A percentile compares a stretch with the other conserved stretches of the same genome.
Conservation (phyloP, 64 coral and sea anemone genomes). For the Dendronephthya gigantea region DNA sequence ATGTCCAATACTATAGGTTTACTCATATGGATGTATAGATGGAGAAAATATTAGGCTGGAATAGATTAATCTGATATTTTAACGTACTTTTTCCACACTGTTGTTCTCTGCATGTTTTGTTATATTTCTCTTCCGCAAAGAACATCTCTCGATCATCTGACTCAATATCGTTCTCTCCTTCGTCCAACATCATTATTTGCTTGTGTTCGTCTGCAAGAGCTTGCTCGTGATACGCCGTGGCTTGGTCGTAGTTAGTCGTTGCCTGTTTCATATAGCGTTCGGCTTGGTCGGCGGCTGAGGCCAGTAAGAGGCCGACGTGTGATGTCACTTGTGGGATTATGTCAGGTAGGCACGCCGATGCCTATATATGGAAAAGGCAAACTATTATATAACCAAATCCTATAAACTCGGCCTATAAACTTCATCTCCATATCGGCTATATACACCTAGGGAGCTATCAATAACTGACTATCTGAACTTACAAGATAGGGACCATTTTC, state of each 20-base stretch:
- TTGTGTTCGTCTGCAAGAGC: conserved; percentile 50
- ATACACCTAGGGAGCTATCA: too few species aligned
- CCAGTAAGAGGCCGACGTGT: conserved; percentile 30
- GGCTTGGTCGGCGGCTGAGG: conserved; percentile 55
- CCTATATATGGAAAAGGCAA: conserved; percentile 19
- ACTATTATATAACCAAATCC: too few species aligned
- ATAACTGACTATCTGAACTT: background rate
- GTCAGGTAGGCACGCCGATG: conserved; percentile 74
- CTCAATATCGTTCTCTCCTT: conserved; percentile 40
- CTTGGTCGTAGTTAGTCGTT: conserved; percentile 60
- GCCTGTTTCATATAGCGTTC: conserved; percentile 77
- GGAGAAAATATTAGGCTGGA: too few species aligned
- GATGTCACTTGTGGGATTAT: conserved; percentile 47
- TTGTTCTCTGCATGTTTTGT: conserved; percentile 61
- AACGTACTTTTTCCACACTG: conserved; percentile 69
- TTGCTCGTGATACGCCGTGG: conserved; percentile 64
- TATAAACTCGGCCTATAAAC: too few species aligned
- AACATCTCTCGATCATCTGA: conserved; percentile 73
- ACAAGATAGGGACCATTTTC: background rate
- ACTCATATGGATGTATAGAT: too few species aligned
- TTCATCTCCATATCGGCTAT: too few species aligned
- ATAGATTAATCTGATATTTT: background rate
- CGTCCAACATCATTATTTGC: conserved; percentile 45
- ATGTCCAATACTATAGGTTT: too few species aligned
- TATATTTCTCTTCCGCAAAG: conserved; percentile 62